phyloP scores from a whole-genome alignment of 2,888 invertebrate species.

The Drosophila glabriapex region DNA sequence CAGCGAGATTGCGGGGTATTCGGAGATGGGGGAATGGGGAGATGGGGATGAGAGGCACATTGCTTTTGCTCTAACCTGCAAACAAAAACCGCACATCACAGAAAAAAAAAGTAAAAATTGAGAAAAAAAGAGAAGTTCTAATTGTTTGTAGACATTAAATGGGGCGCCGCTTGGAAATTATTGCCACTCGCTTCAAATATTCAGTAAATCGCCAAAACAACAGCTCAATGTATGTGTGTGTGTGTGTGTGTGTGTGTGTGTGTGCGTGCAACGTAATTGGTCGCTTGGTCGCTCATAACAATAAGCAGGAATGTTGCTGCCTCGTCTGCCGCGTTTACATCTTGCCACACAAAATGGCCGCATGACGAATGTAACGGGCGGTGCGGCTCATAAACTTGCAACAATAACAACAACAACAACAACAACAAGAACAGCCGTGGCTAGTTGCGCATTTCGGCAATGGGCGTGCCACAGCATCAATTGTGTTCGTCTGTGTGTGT shows the following conservation, averaged over 20 bases:
- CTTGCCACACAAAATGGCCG: conserved; percentile 53
- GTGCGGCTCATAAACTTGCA: conserved; percentile 78
- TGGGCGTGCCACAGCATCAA: conserved; percentile 68
- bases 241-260: conserved; percentile 3
- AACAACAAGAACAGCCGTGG: conserved; percentile 40
- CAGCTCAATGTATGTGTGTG: neutral
- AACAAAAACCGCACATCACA: conserved; percentile 25
- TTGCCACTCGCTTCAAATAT: conserved; percentile 67
- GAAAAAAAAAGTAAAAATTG: conserved; percentile 6
- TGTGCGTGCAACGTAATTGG: conserved; percentile 62
- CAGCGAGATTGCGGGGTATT: conserved; percentile 9
- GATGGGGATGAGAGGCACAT: neutral
- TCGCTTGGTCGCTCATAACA: conserved; percentile 66
- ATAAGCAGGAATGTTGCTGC: conserved; percentile 68
- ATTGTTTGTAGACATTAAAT: conserved; percentile 79
- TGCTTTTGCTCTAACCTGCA: conserved; percentile 7
- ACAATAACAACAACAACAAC: conserved; percentile 47
- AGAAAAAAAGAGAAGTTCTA: conserved; percentile 58
- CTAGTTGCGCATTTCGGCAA: conserved; percentile 47
- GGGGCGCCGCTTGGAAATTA: conserved; percentile 77
- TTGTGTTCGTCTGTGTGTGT: conserved; percentile 31
- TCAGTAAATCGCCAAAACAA: conserved; percentile 31
- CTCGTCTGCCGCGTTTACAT: conserved; percentile 3
- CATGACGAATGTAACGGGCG: conserved; percentile 67
- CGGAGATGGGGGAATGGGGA: neutral